A percentile compares a stretch with the other conserved stretches of the same genome.
These are phyloP conservation scores for Aleiodes testaceus DNA, from an alignment of 2,888 invertebrate genomes.

Conservation along the genomic window DNA sequence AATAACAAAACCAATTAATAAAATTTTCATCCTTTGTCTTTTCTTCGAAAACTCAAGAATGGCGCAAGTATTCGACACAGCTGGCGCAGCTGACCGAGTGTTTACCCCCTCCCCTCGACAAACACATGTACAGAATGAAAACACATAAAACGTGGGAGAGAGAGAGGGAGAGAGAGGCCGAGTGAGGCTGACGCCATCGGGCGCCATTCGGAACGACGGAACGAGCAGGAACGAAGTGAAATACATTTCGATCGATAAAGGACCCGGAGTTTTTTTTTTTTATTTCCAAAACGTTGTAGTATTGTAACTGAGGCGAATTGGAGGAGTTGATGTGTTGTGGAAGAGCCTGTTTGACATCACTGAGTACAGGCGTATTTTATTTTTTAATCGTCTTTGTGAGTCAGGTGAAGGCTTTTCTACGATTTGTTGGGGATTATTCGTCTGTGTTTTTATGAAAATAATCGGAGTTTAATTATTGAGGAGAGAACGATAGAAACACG, in stretches of 20 bases:
- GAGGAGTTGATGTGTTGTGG: constrained; percentile 21
- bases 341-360: not conserved
- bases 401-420: constrained; percentile 45
- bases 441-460: too few relatives aligned
- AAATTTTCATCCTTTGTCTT: too few relatives aligned
- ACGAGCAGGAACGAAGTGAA: constrained; percentile 14
- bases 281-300: constrained; percentile 3
- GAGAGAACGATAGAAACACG: too few relatives aligned
- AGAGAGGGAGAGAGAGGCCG: constrained; percentile 25
- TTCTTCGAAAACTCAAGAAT: constrained; percentile 32
- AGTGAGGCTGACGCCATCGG: constrained; percentile 14
- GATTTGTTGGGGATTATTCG: constrained; percentile 35
- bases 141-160: constrained; percentile 36
- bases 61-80: constrained; percentile 49
- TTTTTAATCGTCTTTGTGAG: constrained; percentile 36
- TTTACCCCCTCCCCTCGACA: not conserved
- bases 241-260: constrained; percentile 19
- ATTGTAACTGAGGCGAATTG: constrained; percentile 30
- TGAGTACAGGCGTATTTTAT: constrained; percentile 8
- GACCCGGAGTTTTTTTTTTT: not conserved
- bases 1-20: too few relatives aligned
- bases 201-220: constrained; percentile 24
- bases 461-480: too few relatives aligned
- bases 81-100: constrained; percentile 33
- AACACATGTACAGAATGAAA: not conserved